Evolutionary conservation across 2,797 vertebrate species (phyloP).

Genomic region (Rhodeus uyekii): DNA sequence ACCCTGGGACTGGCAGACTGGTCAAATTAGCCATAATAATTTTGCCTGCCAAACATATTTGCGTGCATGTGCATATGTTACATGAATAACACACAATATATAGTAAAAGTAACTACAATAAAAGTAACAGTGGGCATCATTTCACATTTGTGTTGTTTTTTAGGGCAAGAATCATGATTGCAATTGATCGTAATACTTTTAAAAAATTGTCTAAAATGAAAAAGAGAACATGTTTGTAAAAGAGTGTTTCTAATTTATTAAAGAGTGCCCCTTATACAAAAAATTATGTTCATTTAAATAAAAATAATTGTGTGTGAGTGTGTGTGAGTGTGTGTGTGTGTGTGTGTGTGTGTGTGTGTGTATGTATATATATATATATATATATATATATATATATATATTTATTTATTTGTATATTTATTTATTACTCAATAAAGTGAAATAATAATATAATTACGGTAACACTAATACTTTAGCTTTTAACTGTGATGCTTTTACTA

Average conservation of each 20-base stretch:
- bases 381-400: too few relatives aligned
- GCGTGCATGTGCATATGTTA: slow-evolving; percentile 5
- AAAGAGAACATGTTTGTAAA: neutral
- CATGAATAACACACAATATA: too few relatives aligned
- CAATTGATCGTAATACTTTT: neutral
- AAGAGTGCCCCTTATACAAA: neutral
- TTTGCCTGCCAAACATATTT: slow-evolving; percentile 10
- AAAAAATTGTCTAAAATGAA: neutral
- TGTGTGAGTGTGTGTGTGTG: too few relatives aligned
- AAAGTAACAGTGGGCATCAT: neutral
- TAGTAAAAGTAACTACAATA: neutral
- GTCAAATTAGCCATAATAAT: slow-evolving; percentile 22
- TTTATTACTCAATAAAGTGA: too few relatives aligned
- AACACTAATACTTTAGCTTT: too few relatives aligned
- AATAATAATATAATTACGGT: too few relatives aligned
- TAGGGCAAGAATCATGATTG: neutral
- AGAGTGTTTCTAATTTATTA: neutral
- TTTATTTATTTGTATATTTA: too few relatives aligned
- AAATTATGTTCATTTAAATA: neutral
- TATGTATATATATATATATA: too few relatives aligned
- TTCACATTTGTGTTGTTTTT: slow-evolving; percentile 3
- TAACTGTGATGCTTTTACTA: too few relatives aligned
- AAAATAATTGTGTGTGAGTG: too few relatives aligned
- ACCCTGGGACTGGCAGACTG: slow-evolving; percentile 24
- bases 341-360: too few relatives aligned